Evolutionary conservation across 1,140 invertebrate species (phyloP).

Genomic region (Tyrophagus putrescentiae): DNA sequence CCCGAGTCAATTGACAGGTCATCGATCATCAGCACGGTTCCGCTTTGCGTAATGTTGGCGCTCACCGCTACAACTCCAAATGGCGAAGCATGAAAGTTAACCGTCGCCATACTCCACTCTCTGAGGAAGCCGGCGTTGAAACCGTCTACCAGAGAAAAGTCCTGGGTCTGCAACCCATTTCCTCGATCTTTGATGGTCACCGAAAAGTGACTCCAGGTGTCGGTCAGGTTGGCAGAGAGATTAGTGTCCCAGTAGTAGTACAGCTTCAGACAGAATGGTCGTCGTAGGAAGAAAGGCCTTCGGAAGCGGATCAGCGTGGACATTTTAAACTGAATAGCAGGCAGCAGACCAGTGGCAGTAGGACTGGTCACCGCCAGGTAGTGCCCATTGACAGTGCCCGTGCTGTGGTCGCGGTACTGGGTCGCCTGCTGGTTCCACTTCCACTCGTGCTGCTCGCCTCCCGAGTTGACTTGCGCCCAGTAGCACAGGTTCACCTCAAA

Average conservation of each 20-base stretch:
- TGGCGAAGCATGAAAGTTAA: neutral
- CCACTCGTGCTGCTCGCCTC: no score
- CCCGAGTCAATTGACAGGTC: no score
- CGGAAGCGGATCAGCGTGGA: neutral
- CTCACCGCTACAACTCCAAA: no score
- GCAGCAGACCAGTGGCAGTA: neutral
- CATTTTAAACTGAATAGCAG: neutral
- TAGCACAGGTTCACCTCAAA: neutral
- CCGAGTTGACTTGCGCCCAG: neutral
- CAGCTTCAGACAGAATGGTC: neutral
- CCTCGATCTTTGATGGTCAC: neutral
- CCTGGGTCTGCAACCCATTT: neutral
- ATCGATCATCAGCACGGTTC: no score
- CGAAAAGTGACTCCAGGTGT: neutral
- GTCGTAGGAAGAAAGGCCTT: neutral
- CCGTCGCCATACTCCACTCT: neutral
- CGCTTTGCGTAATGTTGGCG: no score
- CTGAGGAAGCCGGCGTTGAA: neutral
- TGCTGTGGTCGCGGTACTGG: neutral
- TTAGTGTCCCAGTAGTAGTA: neutral
- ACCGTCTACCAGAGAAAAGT: neutral
- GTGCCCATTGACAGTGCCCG: slow-evolving; percentile 4
- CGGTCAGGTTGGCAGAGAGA: neutral
- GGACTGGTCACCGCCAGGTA: neutral
- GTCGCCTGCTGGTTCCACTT: neutral